Base-by-base conservation (phyloP, 2,797 vertebrate genomes). In the Pachyuromys duprasi region DNA sequence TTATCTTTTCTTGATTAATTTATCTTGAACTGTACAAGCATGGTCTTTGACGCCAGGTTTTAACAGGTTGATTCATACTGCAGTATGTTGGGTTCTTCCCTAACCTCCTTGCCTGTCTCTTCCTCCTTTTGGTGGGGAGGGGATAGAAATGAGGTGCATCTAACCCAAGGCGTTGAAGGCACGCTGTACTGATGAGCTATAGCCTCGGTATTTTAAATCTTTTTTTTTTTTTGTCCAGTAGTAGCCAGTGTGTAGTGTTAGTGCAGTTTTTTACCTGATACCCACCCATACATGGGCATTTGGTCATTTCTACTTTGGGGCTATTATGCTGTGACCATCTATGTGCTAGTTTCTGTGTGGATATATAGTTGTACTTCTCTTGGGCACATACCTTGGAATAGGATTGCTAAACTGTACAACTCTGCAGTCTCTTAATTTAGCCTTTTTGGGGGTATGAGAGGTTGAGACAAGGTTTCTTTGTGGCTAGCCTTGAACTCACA, bases 211-310 rank as follows among this genome's bases (percentile, higher is more conserved):
- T 20, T 18, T 18, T 57, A 57, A 57, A 49, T 49, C 49, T 49
- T 49, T 49, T 92, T 72, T 17, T 22, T 90, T 93, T 90, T 84
- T n/a, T 93, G 31, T 82, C 81, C 8, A 89, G 60, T 67, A 3
- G 11, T 84, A 33, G 36, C 33, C 67, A 28, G 33, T 28, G 31
- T 57, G 14, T 57, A 72, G 33, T 24, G 2, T 28, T 28, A 49
- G 28, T 67, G 28, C 42, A n/a, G 62, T 20, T 18, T 55, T 3
- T 57, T 26, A 20, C 5, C n/a, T 72, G 36, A 8, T 60, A 11
- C 55, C 55, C 24, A 31, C 22, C 49, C n/a, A 39, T 8, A 3
- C 60, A 42, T 89, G 63, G 33, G 28, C 49, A 49, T 45, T 91
- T 45, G 20, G 33, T 70, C 49, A 18, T 83, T 90, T 93, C 69